These are phyloP conservation scores for Yponomeuta sedellus DNA, from an alignment of 2,888 invertebrate genomes.

Conservation along the genomic window DNA sequence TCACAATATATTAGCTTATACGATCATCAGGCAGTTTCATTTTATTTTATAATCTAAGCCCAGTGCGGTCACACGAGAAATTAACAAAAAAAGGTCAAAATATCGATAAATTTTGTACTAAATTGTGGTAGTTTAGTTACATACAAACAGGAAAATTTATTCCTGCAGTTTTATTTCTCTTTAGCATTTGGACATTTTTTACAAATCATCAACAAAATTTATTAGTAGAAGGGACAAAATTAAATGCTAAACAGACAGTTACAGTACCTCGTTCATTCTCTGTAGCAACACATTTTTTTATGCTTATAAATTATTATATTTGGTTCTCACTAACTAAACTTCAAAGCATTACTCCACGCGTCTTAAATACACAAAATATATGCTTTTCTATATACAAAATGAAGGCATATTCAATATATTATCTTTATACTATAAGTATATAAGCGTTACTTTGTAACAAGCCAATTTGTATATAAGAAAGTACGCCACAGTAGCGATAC, in stretches of 20 bases:
- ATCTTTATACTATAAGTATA: background rate
- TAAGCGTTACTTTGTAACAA: background rate
- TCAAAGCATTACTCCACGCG: background rate
- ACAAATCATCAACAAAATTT: background rate
- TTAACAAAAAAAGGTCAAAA: too few species aligned
- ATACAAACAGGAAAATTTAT: too few species aligned
- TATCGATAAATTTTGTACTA: too few species aligned
- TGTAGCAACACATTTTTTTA: slow-evolving; percentile 28
- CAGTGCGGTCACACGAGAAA: too few species aligned
- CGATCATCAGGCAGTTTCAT: too few species aligned
- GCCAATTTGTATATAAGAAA: background rate
- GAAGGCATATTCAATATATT: slow-evolving; percentile 3
- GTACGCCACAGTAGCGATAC: background rate
- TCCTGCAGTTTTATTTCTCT: background rate
- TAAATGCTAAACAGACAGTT: background rate
- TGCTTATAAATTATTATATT: slow-evolving; percentile 49
- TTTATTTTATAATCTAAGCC: too few species aligned
- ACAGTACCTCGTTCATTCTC: slow-evolving; percentile 2
- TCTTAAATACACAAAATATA: background rate
- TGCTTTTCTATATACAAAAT: background rate
- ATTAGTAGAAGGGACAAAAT: slow-evolving; percentile 2
- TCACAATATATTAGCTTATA: too few species aligned
- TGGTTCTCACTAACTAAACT: slow-evolving; percentile 59
- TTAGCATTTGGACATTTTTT: background rate
- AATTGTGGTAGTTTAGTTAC: too few species aligned